Evolutionary conservation across 1,140 invertebrate species (phyloP).

Genomic region (Pristionchus pacificus): DNA sequence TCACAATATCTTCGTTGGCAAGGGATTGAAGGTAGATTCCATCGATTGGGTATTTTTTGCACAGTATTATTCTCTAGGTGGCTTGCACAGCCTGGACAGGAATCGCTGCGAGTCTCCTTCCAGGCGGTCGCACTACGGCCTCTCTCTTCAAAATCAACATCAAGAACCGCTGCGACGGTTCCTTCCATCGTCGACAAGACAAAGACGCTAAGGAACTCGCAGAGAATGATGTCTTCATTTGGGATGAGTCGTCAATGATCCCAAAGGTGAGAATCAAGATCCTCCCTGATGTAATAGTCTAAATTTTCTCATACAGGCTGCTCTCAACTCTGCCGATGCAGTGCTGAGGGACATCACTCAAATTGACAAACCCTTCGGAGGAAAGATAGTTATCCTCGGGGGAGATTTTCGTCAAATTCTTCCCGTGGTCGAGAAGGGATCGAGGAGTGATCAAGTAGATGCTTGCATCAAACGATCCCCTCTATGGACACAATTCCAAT

Average conservation of each 20-base stretch:
- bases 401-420: constrained; percentile 29
- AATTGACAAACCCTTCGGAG: constrained; percentile 17
- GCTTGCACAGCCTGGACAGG: constrained; percentile 15
- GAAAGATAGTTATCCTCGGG: constrained; percentile 19
- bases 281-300: too few relatives aligned
- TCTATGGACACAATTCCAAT: constrained; percentile 14
- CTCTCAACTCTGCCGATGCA: too few relatives aligned
- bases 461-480: constrained; percentile 16
- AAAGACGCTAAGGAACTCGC: neutral
- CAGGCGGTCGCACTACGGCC: constrained; percentile 7
- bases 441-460: neutral
- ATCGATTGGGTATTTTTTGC: too few relatives aligned
- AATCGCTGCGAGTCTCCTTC: constrained; percentile 18
- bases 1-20: neutral
- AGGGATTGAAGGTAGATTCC: too few relatives aligned
- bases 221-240: constrained; percentile 4
- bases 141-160: constrained; percentile 18
- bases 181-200: neutral
- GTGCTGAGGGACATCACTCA: constrained; percentile 6
- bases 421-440: constrained; percentile 11
- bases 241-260: constrained; percentile 13
- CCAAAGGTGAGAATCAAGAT: too few relatives aligned
- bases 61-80: too few relatives aligned
- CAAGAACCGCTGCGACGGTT: neutral
- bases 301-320: too few relatives aligned